Base-by-base conservation (phyloP, 2,888 invertebrate genomes). In the Drosophila prolongata region DNA sequence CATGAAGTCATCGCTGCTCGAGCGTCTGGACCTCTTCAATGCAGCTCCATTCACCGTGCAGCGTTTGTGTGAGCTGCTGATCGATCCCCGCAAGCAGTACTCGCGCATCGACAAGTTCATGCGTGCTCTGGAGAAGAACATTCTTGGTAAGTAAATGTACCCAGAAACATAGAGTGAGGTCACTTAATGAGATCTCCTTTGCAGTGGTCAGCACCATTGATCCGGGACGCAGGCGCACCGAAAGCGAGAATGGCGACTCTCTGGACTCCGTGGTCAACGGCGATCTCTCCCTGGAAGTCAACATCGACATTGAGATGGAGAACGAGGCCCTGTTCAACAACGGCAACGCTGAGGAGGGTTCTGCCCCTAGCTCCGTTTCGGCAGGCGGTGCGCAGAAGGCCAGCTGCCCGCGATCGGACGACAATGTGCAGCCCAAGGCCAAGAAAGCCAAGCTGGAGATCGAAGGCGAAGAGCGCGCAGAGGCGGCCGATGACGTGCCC, bases 11-110 rank as follows among this genome's bases (percentile, higher is more conserved):
- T 95, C 95, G 88, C 94, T 97, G 58, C 91, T 97, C 57, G 97
- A 97, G 89, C 95, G 96, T 60, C 92, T 97, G 9, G 97, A 97
- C 88, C 94, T 95, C 0, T 97, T 97, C 91, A 94, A 95, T 43
- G 96, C 98, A 55, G 98, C 98, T 8, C 99, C 99, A 0, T 99
- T 99, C 90, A 99, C 99, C 16, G 96, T 99, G 76, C 99, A 99
- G 92, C 94, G 99, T 79, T 95, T 99, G 72, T 98, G 98, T 92
- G 99, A 99, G 92, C 94, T 99, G 34, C 93, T 99, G 2, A 97
- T 97, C 4, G 95, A 95, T 78, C 99, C 99, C 2, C 94, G 96
- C 24, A 97, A 97, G 91, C 98, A 99, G 91, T 99, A 99, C 92
- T 97, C 97, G 90, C 94, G 98, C 72, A 96, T 98, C 72, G 99